phyloP scores from a whole-genome alignment of 1,140 invertebrate genomes.

The Chelonus insularis region DNA sequence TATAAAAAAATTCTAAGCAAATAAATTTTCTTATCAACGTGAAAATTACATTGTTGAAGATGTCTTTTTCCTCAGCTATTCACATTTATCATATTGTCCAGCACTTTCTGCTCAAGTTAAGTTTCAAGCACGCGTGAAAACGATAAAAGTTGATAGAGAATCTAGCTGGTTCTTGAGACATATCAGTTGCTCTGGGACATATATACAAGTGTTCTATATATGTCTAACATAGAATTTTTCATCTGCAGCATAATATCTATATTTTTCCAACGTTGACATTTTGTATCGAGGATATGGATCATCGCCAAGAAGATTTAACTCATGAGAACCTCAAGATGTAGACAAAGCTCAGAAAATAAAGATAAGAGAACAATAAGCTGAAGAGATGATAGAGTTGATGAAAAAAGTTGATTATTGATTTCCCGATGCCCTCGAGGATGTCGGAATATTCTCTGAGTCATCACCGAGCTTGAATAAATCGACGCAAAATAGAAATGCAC shows the following conservation, averaged over 20 bases:
- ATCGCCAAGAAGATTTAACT: not conserved
- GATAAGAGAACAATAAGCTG: not conserved
- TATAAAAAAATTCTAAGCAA: too few relatives aligned
- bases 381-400: not conserved
- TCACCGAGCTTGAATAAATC: not conserved
- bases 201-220: too few relatives aligned
- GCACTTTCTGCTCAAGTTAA: not conserved
- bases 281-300: slow-evolving; percentile 8
- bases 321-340: not conserved
- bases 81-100: slow-evolving; percentile 9
- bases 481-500: slow-evolving; percentile 43
- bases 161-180: slow-evolving; percentile 1
- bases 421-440: not conserved
- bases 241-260: too few relatives aligned
- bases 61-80: too few relatives aligned
- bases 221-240: not conserved
- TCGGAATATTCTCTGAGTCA: not conserved
- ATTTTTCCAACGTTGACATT: too few relatives aligned
- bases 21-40: too few relatives aligned
- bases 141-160: not conserved
- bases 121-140: not conserved
- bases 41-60: not conserved
- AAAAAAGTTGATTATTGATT: slow-evolving; percentile 10
- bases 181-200: too few relatives aligned
- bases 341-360: not conserved